Percentiles rank a stretch among this genome's conserved stretches.
phyloP scores from a whole-genome alignment of 2,113 vertebrate genomes.

The Ascaphus truei region DNA sequence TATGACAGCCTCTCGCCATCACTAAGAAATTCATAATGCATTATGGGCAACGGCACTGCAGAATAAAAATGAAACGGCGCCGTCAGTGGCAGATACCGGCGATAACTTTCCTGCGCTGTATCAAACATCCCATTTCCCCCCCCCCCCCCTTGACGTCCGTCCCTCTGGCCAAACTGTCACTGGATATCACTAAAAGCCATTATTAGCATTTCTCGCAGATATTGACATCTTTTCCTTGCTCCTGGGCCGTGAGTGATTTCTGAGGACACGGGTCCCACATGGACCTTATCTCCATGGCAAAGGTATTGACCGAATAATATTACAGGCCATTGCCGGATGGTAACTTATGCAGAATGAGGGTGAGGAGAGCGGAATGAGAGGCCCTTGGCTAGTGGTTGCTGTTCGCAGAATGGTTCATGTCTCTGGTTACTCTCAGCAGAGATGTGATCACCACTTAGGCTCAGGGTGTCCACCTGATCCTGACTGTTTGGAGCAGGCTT shows the following conservation, averaged over 20 bases:
- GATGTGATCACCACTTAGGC: too few relatives aligned
- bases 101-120: background rate
- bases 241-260: conserved; percentile 79
- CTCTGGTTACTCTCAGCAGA: too few relatives aligned
- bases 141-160: conserved; percentile 15
- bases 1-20: too few relatives aligned
- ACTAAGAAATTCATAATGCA: too few relatives aligned
- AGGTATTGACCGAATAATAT: conserved; percentile 83
- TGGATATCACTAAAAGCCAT: conserved; percentile 64
- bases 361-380: background rate
- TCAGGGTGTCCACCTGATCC: too few relatives aligned
- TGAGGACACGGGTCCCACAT: conserved; percentile 25
- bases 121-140: conserved; percentile 4
- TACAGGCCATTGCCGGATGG: conserved; percentile 59
- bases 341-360: background rate
- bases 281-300: conserved; percentile 78
- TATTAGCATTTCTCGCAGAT: conserved; percentile 87
- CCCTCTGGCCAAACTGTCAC: conserved; percentile 78
- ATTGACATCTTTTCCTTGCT: conserved; percentile 76
- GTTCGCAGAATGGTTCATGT: too few relatives aligned
- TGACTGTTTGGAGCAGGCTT: too few relatives aligned
- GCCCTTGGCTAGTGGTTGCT: too few relatives aligned
- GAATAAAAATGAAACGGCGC: too few relatives aligned
- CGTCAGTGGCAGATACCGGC: background rate
- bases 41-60: too few relatives aligned